Conservation (phyloP, 2,888 invertebrate species). For the Hermodice carunculata region DNA sequence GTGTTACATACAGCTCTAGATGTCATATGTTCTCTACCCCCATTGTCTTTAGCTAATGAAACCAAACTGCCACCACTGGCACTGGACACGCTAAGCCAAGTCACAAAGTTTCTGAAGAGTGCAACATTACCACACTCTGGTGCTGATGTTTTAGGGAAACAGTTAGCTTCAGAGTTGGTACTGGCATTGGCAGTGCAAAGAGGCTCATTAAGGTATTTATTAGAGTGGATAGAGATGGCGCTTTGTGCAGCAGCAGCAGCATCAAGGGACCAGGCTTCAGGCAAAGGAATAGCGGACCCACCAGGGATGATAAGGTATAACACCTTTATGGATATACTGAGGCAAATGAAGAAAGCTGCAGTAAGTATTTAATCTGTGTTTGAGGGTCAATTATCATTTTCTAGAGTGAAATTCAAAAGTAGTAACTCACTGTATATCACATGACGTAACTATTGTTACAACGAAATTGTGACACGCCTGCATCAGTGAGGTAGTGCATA, state of each 20-base stretch:
- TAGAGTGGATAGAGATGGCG: slow-evolving; percentile 78
- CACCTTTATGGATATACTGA: slow-evolving; percentile 56
- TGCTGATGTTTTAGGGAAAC: slow-evolving; percentile 70
- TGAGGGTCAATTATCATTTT: background rate
- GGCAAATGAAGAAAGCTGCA: slow-evolving; percentile 63
- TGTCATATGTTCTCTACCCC: slow-evolving; percentile 74
- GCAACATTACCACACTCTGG: slow-evolving; percentile 72
- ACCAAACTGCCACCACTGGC: slow-evolving; percentile 72
- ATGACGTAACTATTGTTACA: too few species aligned
- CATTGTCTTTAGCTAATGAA: slow-evolving; percentile 75
- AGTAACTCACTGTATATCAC: too few species aligned
- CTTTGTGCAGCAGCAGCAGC: slow-evolving; percentile 64
- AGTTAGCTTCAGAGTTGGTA: slow-evolving; percentile 72
- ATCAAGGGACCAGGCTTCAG: background rate
- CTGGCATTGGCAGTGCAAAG: slow-evolving; percentile 75
- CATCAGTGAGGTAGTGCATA: too few species aligned
- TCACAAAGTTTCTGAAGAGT: slow-evolving; percentile 73
- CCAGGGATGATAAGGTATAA: slow-evolving; percentile 51
- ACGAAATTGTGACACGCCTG: too few species aligned
- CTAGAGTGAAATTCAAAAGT: too few species aligned
- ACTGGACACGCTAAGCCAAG: slow-evolving; percentile 73
- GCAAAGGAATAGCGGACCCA: slow-evolving; percentile 11
- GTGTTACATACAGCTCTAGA: slow-evolving; percentile 75
- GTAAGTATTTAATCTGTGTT: slow-evolving; percentile 46
- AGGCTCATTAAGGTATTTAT: slow-evolving; percentile 74